phyloP scores from a whole-genome alignment of 2,888 invertebrate species.

The Cheilosia impressa region DNA sequence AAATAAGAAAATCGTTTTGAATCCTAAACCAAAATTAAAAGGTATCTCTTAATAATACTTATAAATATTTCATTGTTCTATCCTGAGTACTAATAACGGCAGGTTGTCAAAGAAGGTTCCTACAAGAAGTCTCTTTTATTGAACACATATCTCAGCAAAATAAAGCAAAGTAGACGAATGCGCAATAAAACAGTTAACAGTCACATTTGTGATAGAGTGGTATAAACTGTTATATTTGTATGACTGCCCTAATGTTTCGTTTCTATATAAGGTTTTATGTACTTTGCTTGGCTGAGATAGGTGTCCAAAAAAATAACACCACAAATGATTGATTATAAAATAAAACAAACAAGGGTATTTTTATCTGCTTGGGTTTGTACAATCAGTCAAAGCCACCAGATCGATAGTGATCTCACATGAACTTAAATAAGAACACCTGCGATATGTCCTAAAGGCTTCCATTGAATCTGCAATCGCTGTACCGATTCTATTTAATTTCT shows the following conservation, averaged over 20 bases:
- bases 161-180: too few species aligned
- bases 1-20: neutral
- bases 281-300: too few species aligned
- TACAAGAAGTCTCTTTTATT: too few species aligned
- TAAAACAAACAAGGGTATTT: neutral
- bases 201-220: too few species aligned
- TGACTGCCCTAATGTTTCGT: neutral
- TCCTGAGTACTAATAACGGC: constrained; percentile 36
- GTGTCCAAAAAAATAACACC: too few species aligned
- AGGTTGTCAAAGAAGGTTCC: too few species aligned
- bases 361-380: neutral
- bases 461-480: neutral
- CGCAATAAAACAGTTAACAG: too few species aligned
- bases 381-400: neutral
- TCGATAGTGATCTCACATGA: neutral
- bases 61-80: constrained; percentile 38
- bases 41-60: constrained; percentile 15
- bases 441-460: neutral
- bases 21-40: neutral
- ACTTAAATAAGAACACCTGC: neutral
- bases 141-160: too few species aligned
- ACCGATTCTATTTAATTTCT: neutral
- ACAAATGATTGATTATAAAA: neutral
- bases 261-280: too few species aligned
- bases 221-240: too few species aligned